These are phyloP conservation scores for Rissa tridactyla DNA, from an alignment of 2,113 vertebrate genomes.

Conservation along the genomic window DNA sequence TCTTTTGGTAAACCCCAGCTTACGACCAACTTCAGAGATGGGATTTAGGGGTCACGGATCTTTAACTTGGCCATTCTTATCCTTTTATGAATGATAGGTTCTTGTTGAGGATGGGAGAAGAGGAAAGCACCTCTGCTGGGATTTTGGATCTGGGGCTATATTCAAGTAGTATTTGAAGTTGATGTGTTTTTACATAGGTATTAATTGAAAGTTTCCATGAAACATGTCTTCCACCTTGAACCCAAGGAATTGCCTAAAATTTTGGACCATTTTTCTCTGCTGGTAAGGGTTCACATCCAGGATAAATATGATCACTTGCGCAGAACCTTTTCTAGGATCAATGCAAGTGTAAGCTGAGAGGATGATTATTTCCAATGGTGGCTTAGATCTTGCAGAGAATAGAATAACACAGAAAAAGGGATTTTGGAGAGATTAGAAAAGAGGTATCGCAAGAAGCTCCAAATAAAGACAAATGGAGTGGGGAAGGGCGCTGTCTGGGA, in stretches of 20 bases:
- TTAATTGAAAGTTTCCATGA: neutral
- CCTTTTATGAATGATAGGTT: neutral
- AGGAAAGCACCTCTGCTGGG: neutral
- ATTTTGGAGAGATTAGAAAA: conserved; percentile 18
- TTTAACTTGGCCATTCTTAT: neutral
- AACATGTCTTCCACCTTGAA: neutral
- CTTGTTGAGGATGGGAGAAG: neutral
- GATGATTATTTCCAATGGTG: neutral
- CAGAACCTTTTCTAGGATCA: neutral
- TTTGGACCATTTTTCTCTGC: neutral
- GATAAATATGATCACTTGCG: neutral
- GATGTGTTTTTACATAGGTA: neutral
- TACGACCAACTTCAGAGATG: neutral
- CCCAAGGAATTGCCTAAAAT: neutral
- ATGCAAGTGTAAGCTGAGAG: neutral
- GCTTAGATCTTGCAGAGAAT: neutral
- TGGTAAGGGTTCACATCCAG: neutral
- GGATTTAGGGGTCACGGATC: neutral
- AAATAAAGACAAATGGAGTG: conserved; percentile 60
- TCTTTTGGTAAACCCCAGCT: neutral
- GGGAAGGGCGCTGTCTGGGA: conserved; percentile 44
- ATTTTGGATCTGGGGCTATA: neutral
- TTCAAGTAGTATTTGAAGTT: neutral
- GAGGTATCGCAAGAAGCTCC: neutral
- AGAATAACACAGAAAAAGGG: conserved; percentile 23